Evolutionary conservation across 1,140 invertebrate genomes (phyloP).

Genomic region (Drosophila obscura): DNA sequence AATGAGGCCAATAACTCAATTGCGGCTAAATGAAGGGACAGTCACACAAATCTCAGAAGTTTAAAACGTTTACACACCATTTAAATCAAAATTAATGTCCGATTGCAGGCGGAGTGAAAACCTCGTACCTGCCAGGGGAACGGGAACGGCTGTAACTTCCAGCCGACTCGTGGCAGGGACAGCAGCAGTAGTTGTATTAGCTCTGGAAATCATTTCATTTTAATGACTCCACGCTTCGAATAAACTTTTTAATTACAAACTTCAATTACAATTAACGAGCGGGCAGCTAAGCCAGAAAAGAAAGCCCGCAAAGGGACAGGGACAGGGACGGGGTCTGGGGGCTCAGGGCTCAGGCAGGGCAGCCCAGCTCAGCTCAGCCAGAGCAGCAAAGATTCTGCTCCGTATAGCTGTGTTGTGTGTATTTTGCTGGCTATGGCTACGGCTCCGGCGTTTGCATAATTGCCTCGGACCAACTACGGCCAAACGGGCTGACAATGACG

Average conservation of each 20-base stretch:
- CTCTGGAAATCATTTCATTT: conserved; percentile 69
- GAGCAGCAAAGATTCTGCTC: conserved; percentile 1
- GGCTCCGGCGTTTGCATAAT: conserved; percentile 58
- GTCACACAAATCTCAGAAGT: conserved; percentile 58
- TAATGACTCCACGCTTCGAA: conserved; percentile 70
- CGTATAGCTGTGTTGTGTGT: conserved; percentile 24
- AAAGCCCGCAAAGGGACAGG: conserved; percentile 26
- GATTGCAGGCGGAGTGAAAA: conserved; percentile 1
- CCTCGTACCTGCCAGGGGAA: conserved; percentile 17
- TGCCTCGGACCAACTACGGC: conserved; percentile 40
- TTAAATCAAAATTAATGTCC: conserved; percentile 76
- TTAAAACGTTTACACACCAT: conserved; percentile 74
- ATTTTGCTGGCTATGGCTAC: conserved; percentile 3
- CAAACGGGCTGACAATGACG: conserved; percentile 17
- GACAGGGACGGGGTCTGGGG: not conserved
- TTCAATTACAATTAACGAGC: conserved; percentile 80
- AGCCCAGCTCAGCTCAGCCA: conserved; percentile 1
- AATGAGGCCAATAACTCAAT: conserved; percentile 75
- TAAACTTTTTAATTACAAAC: conserved; percentile 82
- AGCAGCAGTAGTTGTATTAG: conserved; percentile 36
- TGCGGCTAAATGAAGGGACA: conserved; percentile 51
- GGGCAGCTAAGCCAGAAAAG: conserved; percentile 42
- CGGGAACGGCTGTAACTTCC: too few relatives aligned
- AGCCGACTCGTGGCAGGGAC: too few relatives aligned
- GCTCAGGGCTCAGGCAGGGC: not conserved